Percentiles rank a stretch among this genome's conserved stretches.
Conservation (phyloP, 2,113 vertebrate species). For the Vulpes ferrilata region DNA sequence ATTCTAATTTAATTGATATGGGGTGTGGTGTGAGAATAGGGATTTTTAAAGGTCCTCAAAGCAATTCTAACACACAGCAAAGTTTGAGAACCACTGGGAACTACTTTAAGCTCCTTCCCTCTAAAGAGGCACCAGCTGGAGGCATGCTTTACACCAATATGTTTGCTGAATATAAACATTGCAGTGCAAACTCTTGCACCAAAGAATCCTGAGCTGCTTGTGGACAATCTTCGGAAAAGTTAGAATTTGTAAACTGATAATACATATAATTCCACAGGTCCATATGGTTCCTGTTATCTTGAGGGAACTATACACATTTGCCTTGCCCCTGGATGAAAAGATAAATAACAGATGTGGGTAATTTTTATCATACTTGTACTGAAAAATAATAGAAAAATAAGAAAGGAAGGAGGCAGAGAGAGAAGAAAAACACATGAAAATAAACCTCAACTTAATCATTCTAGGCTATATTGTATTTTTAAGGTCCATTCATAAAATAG, state of each 20-base stretch:
- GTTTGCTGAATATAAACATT: constrained; percentile 73
- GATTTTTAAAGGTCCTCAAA: background rate
- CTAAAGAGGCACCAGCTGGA: constrained; percentile 41
- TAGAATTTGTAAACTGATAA: constrained; percentile 82
- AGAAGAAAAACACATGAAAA: constrained; percentile 40
- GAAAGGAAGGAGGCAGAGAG: constrained; percentile 1
- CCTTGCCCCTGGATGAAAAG: constrained; percentile 70
- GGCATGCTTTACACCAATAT: constrained; percentile 58
- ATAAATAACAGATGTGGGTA: constrained; percentile 84
- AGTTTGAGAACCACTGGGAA: background rate
- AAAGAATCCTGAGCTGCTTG: constrained; percentile 55
- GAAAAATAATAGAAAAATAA: constrained; percentile 80
- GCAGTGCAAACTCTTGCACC: constrained; percentile 71
- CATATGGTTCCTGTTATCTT: constrained; percentile 83
- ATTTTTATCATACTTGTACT: constrained; percentile 77
- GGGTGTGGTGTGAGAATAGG: background rate
- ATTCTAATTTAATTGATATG: background rate
- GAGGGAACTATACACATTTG: constrained; percentile 80
- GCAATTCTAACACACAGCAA: background rate
- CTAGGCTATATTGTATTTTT: background rate
- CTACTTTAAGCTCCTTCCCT: background rate
- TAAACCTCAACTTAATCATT: constrained; percentile 37
- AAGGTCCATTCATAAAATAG: background rate
- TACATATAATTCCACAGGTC: constrained; percentile 67
- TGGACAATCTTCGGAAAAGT: constrained; percentile 75